These are phyloP conservation scores for Trematomus bernacchii DNA, from an alignment of 2,797 vertebrate species.

Conservation along the genomic window DNA sequence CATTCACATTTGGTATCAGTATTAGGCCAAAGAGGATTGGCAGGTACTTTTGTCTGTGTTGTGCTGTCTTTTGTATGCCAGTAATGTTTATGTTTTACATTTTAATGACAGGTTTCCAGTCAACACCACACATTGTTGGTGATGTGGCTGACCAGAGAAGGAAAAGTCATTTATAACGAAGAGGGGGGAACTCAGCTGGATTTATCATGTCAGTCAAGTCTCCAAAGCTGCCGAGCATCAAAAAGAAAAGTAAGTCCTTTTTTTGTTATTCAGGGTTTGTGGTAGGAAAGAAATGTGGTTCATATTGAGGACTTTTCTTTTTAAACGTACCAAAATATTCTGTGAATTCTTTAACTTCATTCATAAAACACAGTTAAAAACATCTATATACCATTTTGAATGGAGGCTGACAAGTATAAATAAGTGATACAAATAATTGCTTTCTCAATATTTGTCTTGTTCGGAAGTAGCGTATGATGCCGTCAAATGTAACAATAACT, in stretches of 20 bases:
- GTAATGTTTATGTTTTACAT: conserved; percentile 24
- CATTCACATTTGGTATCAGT: conserved; percentile 11
- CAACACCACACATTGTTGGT: neutral
- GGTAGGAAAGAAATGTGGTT: neutral
- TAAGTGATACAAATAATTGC: neutral
- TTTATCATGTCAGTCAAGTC: conserved; percentile 76
- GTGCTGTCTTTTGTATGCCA: neutral
- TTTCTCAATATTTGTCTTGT: neutral
- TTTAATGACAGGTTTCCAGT: conserved; percentile 52
- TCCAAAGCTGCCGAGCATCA: conserved; percentile 67
- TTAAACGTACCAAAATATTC: neutral
- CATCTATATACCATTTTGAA: neutral
- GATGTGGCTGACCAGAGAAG: conserved; percentile 28
- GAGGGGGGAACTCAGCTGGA: conserved; percentile 27
- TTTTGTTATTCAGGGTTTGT: conserved; percentile 8
- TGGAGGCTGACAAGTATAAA: neutral
- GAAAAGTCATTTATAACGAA: conserved; percentile 16
- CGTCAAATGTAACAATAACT: neutral
- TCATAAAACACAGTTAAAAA: neutral
- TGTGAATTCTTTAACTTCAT: neutral
- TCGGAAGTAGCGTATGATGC: neutral
- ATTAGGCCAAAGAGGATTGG: neutral
- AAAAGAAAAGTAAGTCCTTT: conserved; percentile 75
- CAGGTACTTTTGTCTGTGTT: conserved; percentile 13
- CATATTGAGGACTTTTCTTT: neutral